Percentiles rank a stretch among this genome's conserved stretches.
Conservation (phyloP, 2,888 invertebrate species). For the Fabriciana adippe region DNA sequence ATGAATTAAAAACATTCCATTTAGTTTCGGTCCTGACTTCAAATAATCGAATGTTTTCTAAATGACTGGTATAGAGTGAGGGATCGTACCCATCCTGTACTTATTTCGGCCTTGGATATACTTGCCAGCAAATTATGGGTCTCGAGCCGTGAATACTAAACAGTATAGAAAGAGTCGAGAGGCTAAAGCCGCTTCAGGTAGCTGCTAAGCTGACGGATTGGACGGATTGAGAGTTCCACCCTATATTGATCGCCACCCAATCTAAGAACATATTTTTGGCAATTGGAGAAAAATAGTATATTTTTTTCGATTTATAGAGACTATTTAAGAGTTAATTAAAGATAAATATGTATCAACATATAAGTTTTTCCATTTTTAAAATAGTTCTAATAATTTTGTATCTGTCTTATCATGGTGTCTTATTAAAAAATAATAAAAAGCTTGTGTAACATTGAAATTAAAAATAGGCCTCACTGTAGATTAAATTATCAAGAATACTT, state of each 20-base stretch:
- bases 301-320: too few species aligned
- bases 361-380: too few species aligned
- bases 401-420: too few species aligned
- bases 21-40: neutral
- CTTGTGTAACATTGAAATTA: too few species aligned
- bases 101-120: constrained; percentile 55
- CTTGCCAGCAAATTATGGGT: constrained; percentile 73
- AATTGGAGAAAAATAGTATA: neutral
- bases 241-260: constrained; percentile 14
- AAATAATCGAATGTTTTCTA: constrained; percentile 7
- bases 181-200: constrained; percentile 70
- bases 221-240: constrained; percentile 60
- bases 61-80: constrained; percentile 35
- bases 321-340: too few species aligned
- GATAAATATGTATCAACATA: too few species aligned
- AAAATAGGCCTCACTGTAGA: neutral
- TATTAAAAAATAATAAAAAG: too few species aligned
- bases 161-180: constrained; percentile 57
- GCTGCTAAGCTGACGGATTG: constrained; percentile 73
- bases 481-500: neutral
- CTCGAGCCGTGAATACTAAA: constrained; percentile 74
- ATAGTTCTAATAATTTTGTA: too few species aligned
- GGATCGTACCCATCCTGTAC: constrained; percentile 45
- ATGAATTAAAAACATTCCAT: constrained; percentile 8
- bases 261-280: neutral